phyloP scores from a whole-genome alignment of 1,140 invertebrate genomes.

The Sogatella furcifera region DNA sequence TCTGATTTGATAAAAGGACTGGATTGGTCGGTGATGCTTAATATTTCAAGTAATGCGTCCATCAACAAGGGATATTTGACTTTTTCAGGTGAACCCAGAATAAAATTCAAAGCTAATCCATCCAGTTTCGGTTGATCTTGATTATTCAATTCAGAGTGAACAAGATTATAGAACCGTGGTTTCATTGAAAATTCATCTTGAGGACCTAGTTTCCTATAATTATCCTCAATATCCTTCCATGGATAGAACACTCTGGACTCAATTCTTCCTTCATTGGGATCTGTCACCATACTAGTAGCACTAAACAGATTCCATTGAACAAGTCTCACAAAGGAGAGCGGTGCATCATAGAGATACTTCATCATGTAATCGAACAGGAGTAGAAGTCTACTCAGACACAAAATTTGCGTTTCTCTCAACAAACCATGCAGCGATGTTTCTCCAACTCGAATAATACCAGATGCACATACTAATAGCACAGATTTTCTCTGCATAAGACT shows the following conservation, averaged over 20 bases:
- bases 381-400: constrained; percentile 72
- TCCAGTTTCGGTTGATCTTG: constrained; percentile 69
- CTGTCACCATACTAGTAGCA: constrained; percentile 44
- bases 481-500: constrained; percentile 95
- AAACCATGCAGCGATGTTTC: constrained; percentile 22
- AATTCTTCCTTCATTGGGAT: constrained; percentile 32
- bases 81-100: constrained; percentile 80
- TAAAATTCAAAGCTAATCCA: constrained; percentile 88
- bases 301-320: constrained; percentile 78
- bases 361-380: constrained; percentile 91
- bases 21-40: constrained; percentile 52
- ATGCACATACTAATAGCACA: constrained; percentile 69
- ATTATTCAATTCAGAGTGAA: constrained; percentile 62
- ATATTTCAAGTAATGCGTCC: constrained; percentile 71
- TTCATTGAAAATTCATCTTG: constrained; percentile 65
- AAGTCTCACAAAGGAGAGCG: constrained; percentile 61
- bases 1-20: constrained; percentile 34
- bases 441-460: constrained; percentile 50
- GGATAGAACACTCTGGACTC: constrained; percentile 44
- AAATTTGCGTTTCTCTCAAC: constrained; percentile 56
- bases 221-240: constrained; percentile 70
- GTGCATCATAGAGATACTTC: constrained; percentile 87
- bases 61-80: constrained; percentile 80
- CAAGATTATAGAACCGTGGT: constrained; percentile 79
- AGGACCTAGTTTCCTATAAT: constrained; percentile 59